Evolutionary conservation across 2,888 invertebrate species (phyloP), one percentile per base, ranked within the genome.

Genomic region (Lasioglossum villosulum): DNA sequence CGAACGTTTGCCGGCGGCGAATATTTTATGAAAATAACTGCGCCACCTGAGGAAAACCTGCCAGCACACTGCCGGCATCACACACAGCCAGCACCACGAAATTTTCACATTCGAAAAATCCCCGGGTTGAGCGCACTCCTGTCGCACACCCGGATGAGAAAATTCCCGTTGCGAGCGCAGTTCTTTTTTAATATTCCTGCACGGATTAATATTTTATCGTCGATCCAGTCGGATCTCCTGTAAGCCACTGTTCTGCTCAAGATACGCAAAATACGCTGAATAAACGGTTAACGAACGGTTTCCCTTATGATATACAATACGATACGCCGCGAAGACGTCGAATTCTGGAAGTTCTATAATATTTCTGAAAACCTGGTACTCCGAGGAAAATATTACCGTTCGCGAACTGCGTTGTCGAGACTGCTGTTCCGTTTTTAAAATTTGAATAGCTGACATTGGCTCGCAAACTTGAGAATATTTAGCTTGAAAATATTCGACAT

Each of bases 11-110:
- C 30, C 73, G 71, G n/a, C 70, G 71, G 34, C 45, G 78, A 75
- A 84, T 84, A 83, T 78, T 83, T 78, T 75, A 59, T 45, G 66
- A 48, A 68, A 78, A 78, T 82, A 78, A 71, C 78, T 45, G 59
- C 19, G 39, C 42, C 56, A 52, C 42, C 30, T 34, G 42, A 23
- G 52, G 74, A 73, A 73, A 73, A 72, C 72, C 52, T 16, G 19
- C 30, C 30, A 30, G 30, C 16, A 30, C 63, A 19, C 30, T 10
- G 14, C 37, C 70, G 16, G 1, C 30, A 39, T 42, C 30, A 10
- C 16, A 45, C 16, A 30, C 63, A 6, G 14, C 37, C 74, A n/a
- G 3, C 30, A 30, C 52, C 37, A 14, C 16, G 19, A 45, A 30
- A 82, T 70, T 59, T 2, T 27, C 37, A 19, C 48, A n/a, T 70